Evolutionary conservation across 2,113 vertebrate genomes (phyloP), one percentile per base, ranked within the genome.

Genomic region (Colaptes auratus): DNA sequence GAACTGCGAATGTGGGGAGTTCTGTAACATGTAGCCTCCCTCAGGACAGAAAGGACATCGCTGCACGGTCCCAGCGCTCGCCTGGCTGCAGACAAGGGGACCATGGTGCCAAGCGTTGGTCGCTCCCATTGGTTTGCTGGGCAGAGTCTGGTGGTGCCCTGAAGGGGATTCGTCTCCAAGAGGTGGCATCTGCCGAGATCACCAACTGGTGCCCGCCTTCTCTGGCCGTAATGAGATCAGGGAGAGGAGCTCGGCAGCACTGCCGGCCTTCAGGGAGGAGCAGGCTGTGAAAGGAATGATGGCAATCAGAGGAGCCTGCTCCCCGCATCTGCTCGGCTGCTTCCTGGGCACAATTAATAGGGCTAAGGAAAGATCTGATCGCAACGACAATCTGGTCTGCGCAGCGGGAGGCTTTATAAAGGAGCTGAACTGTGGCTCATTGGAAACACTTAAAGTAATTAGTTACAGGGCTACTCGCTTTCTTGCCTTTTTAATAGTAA

Each of bases 371-470:
- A 97, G 96, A 97, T 96, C 97, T 85, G 56, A 97, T 97, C 96
- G 64, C 96, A 96, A 96, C 82, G 96, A 97, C 97, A 98, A 98
- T 98, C 97, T 98, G 97, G 78, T 96, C 96, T 28, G 97, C 96
- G 50, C 97, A 96, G 97, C 96, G 53, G 97, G 98, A 96, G 97
- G 58, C 69, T 97, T 96, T 83, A 94, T 96, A 96, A 96, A 98
- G 97, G 97, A 98, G 95, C 60, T 91, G 96, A 97, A 97, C 97
- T 95, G 96, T 64, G 92, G 95, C 97, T 97, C 97, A 63, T 97
- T 97, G 96, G 96, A 96, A 98, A 97, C 97, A 97, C 97, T 98
- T 97, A 74, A 93, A 97, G 97, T 97, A 98, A 98, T 98, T 98
- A 98, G 98, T 96, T 96, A 97, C 96, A 96, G 97, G 97, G 97